Percentiles rank a stretch among this genome's conserved stretches.
Evolutionary conservation across 2,888 invertebrate genomes (phyloP).

Genomic region (Serrognathus titanus): DNA sequence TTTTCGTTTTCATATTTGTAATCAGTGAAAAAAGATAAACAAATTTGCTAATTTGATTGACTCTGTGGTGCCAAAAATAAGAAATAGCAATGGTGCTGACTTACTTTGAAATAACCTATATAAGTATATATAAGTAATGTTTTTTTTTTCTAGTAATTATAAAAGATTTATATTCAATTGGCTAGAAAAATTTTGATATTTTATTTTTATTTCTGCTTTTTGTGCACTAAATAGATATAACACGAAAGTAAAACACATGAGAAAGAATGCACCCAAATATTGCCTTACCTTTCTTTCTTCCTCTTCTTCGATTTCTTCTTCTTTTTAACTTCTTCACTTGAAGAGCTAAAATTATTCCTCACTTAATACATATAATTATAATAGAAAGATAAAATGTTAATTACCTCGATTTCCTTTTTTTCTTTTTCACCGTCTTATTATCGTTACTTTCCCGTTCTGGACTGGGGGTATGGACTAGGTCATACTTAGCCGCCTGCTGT

Average conservation of each 20-base stretch:
- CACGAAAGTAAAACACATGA: constrained; percentile 2
- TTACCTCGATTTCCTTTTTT: constrained; percentile 73
- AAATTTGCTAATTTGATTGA: too few species aligned
- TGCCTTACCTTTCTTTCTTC: constrained; percentile 69
- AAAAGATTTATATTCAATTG: too few species aligned
- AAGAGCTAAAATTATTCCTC: constrained; percentile 52
- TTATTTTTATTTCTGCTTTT: not conserved
- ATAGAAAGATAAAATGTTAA: constrained; percentile 21
- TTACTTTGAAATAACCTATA: too few species aligned
- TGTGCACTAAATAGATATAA: not conserved
- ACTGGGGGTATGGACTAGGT: constrained; percentile 74
- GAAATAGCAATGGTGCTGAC: too few species aligned
- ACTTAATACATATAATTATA: not conserved
- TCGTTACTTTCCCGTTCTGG: constrained; percentile 49
- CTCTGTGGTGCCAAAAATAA: too few species aligned
- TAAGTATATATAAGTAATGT: too few species aligned
- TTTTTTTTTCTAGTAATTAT: too few species aligned
- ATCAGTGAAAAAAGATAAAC: too few species aligned
- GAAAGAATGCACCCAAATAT: constrained; percentile 8
- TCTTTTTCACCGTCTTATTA: constrained; percentile 54
- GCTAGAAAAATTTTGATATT: too few species aligned
- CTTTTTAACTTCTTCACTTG: constrained; percentile 71
- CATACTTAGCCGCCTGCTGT: constrained; percentile 54
- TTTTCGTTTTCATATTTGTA: too few species aligned
- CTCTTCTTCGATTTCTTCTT: constrained; percentile 77